Evolutionary conservation across 1,140 invertebrate species (phyloP).

Genomic region (Neodiprion pinetum): DNA sequence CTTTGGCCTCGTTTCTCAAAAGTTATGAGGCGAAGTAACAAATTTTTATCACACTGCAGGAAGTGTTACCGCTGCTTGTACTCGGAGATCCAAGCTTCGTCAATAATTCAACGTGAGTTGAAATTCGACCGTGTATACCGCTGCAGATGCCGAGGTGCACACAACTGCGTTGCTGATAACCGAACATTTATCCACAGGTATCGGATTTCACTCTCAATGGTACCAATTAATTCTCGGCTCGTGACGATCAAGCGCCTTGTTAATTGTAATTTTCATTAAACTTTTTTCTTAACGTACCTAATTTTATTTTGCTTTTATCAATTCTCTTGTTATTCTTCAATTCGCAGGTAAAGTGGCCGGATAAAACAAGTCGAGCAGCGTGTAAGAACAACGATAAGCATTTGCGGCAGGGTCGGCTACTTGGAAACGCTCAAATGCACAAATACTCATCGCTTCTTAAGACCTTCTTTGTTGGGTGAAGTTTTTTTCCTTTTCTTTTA

Average conservation of each 20-base stretch:
- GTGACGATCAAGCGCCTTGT: not conserved
- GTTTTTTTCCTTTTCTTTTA: not conserved
- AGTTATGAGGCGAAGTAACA: not conserved
- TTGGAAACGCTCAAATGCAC: conserved; percentile 1
- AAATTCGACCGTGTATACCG: not conserved
- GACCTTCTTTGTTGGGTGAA: conserved; percentile 3
- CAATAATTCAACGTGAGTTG: not conserved
- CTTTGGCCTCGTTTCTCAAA: not conserved
- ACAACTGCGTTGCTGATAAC: no score
- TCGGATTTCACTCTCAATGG: no score
- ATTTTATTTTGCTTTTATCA: not conserved
- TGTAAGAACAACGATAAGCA: not conserved
- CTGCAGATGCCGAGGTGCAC: no score
- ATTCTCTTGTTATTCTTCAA: not conserved
- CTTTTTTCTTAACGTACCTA: no score
- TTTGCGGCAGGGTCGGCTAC: not conserved
- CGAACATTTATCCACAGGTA: no score
- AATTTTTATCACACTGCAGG: not conserved
- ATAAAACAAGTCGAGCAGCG: not conserved
- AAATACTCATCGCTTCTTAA: not conserved
- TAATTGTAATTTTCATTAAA: not conserved
- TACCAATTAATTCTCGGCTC: no score
- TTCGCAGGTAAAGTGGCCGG: not conserved
- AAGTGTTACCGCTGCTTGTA: not conserved
- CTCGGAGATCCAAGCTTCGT: not conserved